Evolutionary conservation across 2,113 vertebrate genomes (phyloP), one percentile per base, ranked within the genome.

Genomic region (Ifrita kowaldi): DNA sequence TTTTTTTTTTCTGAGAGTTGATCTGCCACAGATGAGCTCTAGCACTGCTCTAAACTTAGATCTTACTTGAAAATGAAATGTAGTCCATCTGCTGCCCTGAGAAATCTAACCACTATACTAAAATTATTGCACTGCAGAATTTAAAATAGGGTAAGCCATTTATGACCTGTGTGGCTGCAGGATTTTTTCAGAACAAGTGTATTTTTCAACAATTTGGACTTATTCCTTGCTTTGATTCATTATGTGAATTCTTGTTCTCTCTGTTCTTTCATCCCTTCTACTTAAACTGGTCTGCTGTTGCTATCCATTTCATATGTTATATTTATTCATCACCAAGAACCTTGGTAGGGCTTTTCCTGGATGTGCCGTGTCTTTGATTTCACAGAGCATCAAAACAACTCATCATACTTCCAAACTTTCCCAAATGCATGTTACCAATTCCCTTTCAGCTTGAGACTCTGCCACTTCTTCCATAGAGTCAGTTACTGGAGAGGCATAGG

Each of bases 31-130:
- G n/a, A 35, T 53, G 63, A 86, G 59, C 39, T 89, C 78, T 77
- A 87, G 78, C 59, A 55, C 42, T 87, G 75, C 39, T 91, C 79
- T 79, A 87, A 94, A 90, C 63, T 79, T 95, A 79, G 84, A 85
- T 93, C 35, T 64, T 75, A 17, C 22, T 85, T 90, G 78, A 63
- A 80, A 77, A n/a, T 63, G 79, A 95, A 91, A 85, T 78, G 47
- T 55, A 35, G 74, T 88, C 71, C 64, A 46, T 91, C 90, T 95
- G 91, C 85, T 90, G 90, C 79, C 78, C 79, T 94, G 71, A 91
- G 79, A 88, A 94, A 70, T 83, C 28, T 44, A 82, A 89, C 78
- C 23, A 22, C 62, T 90, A 1, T 60, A 62, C 79, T 89, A 67
- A 89, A 94, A 93, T 80, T 57, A 65, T 42, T 95, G 77, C 37